Evolutionary conservation across 1,140 invertebrate genomes (phyloP), one percentile per base, ranked within the genome.

Genomic region (Portunus trituberculatus): DNA sequence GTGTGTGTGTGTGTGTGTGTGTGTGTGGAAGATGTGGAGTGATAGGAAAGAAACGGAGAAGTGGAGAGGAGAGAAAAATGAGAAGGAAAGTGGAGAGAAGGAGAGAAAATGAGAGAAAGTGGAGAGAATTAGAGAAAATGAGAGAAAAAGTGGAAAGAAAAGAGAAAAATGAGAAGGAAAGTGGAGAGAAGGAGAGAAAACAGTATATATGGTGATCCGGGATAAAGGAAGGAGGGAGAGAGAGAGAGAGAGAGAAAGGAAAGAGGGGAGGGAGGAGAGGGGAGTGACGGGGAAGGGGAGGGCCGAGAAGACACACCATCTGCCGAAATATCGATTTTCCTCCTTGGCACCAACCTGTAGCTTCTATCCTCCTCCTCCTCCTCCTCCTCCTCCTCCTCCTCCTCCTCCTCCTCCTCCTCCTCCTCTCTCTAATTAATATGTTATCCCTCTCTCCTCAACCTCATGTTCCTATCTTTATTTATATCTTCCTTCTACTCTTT

Each of bases 1-100:
- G 67, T 76, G 59, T 76, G 59, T 76, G 59, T 76, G 59, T 76
- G 67, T 76, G 67, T 76, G 67, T 76, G 67, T 76, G 6, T 76
- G 20, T 8, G 67, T 76, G 20, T 76, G 67, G 52, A 59, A 20
- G 52, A 14, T 59, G 52, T 4, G 52, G 52, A 39, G 39, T 39
- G 39, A 14, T 59, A 59, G 52, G 16, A 14, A 59, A 59, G 16
- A 59, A 4, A 59, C 52, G 52, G 52, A 59, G 52, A 39, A 6
- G 39, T 59, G 52, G 52, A 59, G 52, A 20, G 39, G n/a, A n/a
- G n/a, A n/a, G n/a, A 52, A 7, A 52, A 7, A 52, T 52, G 14
- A 52, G 48, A 52, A 52, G 14, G 48, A 52, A 20, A 20, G 59
- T 76, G 59, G 20, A 76, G 59, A 20, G 20, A 25, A 20, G 20